Evolutionary conservation across 2,888 invertebrate genomes (phyloP).

Genomic region (Lepidocyrtoides sp.): DNA sequence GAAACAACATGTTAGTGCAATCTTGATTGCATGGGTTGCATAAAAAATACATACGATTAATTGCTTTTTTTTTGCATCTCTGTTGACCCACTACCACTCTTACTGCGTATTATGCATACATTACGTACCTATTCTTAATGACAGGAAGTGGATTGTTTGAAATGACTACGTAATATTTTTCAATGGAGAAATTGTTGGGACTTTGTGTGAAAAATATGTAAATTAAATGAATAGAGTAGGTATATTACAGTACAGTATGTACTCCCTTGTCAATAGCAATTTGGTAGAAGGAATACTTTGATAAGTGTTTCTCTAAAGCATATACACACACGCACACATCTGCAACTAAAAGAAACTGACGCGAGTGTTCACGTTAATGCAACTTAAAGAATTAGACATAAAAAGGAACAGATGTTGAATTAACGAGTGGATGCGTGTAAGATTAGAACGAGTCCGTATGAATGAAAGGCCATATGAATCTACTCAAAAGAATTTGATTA

Average conservation of each 20-base stretch:
- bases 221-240: no score
- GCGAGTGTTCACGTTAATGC: no score
- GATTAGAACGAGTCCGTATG: neutral
- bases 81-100: neutral
- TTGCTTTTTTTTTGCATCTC: neutral
- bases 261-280: no score
- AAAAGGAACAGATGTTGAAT: neutral
- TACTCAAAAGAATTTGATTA: neutral
- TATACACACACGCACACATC: no score
- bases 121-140: neutral
- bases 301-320: no score
- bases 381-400: neutral
- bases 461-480: neutral
- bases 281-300: no score
- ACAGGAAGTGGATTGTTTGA: neutral
- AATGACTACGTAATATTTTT: no score
- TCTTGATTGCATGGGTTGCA: no score
- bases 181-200: neutral
- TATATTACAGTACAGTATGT: no score
- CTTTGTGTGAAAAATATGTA: no score
- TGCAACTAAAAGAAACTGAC: neutral
- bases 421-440: neutral
- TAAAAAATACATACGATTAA: neutral
- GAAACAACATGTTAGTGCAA: no score
- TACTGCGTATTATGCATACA: neutral